Evolutionary conservation across 2,797 vertebrate genomes (phyloP), one percentile per base, ranked within the genome.

Genomic region (Sarcoramphus papa): DNA sequence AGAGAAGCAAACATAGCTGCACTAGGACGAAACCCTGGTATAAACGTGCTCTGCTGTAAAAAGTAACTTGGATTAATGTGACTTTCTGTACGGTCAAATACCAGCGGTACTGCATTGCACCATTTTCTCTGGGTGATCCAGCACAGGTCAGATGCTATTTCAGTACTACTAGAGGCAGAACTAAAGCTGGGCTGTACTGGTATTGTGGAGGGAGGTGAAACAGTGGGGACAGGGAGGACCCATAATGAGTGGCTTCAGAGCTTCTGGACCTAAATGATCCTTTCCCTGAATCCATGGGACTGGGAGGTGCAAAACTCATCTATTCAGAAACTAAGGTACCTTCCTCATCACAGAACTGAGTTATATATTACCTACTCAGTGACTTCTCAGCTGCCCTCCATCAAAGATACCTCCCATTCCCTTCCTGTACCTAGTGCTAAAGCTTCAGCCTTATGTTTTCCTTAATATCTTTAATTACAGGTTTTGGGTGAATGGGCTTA

Each of bases 41-140:
- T 18, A 83, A 89, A 77, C 24, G 53, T 14, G 30, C 40, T 76
- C 37, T 74, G 56, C 70, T 89, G 40, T 76, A 43, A 68, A 85
- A 94, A 80, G 30, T 43, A 69, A 79, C 85, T 73, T 60, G 69
- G 79, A 92, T 88, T 80, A 84, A 35, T 79, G 77, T 70, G 60
- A 31, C 59, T 85, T 92, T 93, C 75, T 76, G 57, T 72, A 62
- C 69, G 67, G 45, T 79, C 70, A 92, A 57, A 95, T 10, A 67
- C 28, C 85, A 95, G 62, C 59, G 83, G 47, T 18, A 78, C 79
- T 90, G 95, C 94, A 94, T 41, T 94, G 94, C 88, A 95, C 79
- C 94, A 89, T 43, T 95, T 93, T 64, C 80, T 60, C 56, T 57
- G 56, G 33, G 59, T 67, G 40, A 81, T 45, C 88, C 80, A 51